phyloP scores from a whole-genome alignment of 2,113 vertebrate genomes.

The Carassius carassius region DNA sequence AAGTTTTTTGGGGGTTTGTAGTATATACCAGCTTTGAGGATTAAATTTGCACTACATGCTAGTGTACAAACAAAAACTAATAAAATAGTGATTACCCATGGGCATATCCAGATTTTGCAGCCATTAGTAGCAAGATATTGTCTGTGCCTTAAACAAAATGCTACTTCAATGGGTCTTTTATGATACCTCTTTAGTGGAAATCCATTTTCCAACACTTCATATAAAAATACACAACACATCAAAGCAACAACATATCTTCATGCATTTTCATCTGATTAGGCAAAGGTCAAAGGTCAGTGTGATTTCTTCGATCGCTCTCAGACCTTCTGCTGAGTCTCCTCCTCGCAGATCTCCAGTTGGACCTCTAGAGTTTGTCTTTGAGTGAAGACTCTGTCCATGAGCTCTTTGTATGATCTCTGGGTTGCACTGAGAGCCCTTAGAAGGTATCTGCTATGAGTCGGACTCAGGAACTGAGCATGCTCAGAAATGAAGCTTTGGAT shows the following conservation, averaged over 20 bases:
- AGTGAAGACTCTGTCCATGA: slow-evolving; percentile 73
- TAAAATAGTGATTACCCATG: too few relatives aligned
- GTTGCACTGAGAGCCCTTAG: slow-evolving; percentile 85
- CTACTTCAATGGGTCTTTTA: neutral
- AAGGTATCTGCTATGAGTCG: slow-evolving; percentile 86
- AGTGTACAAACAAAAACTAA: too few relatives aligned
- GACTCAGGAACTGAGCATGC: slow-evolving; percentile 86
- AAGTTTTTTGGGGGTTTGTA: neutral
- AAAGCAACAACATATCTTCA: neutral
- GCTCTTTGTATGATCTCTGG: slow-evolving; percentile 85
- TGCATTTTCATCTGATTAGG: neutral
- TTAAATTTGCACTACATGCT: too few relatives aligned
- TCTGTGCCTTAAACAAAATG: too few relatives aligned
- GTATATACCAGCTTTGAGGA: too few relatives aligned
- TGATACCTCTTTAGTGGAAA: neutral
- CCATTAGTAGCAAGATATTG: too few relatives aligned
- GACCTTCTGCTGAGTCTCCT: slow-evolving; percentile 87
- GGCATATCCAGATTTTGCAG: too few relatives aligned
- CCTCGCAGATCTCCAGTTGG: slow-evolving; percentile 78
- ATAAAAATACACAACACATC: neutral
- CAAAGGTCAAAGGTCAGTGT: neutral
- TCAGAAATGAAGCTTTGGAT: slow-evolving; percentile 94
- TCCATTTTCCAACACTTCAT: neutral
- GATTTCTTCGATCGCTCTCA: slow-evolving; percentile 48
- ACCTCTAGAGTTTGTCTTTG: slow-evolving; percentile 76